Evolutionary conservation across 2,113 vertebrate species (phyloP).

Genomic region (Scolopax mira): DNA sequence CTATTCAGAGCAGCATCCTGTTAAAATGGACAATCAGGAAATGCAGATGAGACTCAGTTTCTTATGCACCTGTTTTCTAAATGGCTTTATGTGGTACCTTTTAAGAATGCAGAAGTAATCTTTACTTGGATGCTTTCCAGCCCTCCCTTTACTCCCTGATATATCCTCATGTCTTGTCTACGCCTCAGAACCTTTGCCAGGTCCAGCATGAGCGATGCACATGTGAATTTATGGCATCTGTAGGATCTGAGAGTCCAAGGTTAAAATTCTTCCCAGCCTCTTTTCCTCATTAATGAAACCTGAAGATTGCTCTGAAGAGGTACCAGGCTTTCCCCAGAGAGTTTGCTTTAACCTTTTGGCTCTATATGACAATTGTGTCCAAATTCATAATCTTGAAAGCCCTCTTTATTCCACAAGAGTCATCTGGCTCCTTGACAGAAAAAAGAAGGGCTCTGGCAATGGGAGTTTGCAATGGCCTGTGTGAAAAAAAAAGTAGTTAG

Average conservation of each 20-base stretch:
- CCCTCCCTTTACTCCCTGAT: neutral
- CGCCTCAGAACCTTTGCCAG: slow-evolving; percentile 1
- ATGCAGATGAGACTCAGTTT: neutral
- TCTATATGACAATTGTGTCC: slow-evolving; percentile 17
- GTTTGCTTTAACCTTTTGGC: slow-evolving; percentile 5
- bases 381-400: slow-evolving; percentile 49
- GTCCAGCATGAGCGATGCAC: neutral
- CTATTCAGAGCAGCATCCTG: neutral
- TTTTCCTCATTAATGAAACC: slow-evolving; percentile 6
- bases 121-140: neutral
- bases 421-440: slow-evolving; percentile 39
- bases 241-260: neutral
- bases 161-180: neutral
- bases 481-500: neutral
- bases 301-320: slow-evolving; percentile 7
- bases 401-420: slow-evolving; percentile 25
- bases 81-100: neutral
- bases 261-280: slow-evolving; percentile 26
- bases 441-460: slow-evolving; percentile 26
- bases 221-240: neutral
- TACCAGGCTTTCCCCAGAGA: neutral
- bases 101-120: neutral
- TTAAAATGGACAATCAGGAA: neutral
- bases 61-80: neutral
- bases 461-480: neutral